Percentiles rank a stretch among this genome's conserved stretches.
phyloP scores from a whole-genome alignment of 2,888 invertebrate genomes.

The Zonitis immaculata region DNA sequence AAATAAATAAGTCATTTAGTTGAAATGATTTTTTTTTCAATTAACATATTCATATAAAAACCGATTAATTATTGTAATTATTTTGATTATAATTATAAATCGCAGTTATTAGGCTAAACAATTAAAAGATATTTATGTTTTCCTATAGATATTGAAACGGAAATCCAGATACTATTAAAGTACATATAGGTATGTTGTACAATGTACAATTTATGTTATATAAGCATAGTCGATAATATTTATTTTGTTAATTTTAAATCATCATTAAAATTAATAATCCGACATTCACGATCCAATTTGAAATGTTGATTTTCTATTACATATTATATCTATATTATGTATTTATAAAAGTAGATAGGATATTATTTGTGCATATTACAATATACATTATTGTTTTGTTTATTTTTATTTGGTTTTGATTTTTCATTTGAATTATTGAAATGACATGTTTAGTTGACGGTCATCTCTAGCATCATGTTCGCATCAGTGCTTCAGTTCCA shows the following conservation, averaged over 20 bases:
- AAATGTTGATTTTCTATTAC: conserved; percentile 2
- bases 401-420: not conserved
- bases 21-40: not conserved
- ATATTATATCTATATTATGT: no score
- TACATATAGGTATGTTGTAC: no score
- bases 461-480: conserved; percentile 17
- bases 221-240: conserved; percentile 4
- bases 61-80: not conserved
- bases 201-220: not conserved
- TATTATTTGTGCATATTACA: not conserved
- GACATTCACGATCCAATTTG: conserved; percentile 10
- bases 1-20: no score
- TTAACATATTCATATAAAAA: not conserved
- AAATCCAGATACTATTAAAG: no score
- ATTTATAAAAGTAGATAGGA: no score
- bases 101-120: not conserved
- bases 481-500: conserved; percentile 15
- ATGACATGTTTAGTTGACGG: conserved; percentile 12
- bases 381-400: not conserved
- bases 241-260: not conserved
- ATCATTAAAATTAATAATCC: conserved; percentile 2
- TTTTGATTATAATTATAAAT: not conserved
- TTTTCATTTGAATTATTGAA: no score
- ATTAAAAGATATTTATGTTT: no score
- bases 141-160: no score